Evolutionary conservation across 2,888 invertebrate genomes (phyloP).

Genomic region (Caenorhabditis doughertyi): DNA sequence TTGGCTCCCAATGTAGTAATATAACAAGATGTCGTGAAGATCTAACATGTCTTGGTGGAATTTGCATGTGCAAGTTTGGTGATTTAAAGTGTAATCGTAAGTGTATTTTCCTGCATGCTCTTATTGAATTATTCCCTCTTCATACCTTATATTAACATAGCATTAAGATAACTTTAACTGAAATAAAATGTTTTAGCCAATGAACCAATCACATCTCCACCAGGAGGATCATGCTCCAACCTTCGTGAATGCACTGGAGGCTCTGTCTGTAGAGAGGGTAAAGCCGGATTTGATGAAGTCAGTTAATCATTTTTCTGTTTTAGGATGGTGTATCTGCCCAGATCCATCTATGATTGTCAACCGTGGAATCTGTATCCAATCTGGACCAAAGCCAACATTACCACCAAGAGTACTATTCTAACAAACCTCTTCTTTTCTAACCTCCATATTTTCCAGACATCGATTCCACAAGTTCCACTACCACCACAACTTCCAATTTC

Average conservation of each 20-base stretch:
- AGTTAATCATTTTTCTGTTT: background rate
- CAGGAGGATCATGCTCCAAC: slow-evolving; percentile 80
- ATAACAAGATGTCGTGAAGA: slow-evolving; percentile 67
- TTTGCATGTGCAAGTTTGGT: slow-evolving; percentile 74
- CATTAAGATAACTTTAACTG: background rate
- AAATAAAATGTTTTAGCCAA: slow-evolving; percentile 69
- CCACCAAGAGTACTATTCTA: slow-evolving; percentile 64
- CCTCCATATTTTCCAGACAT: slow-evolving; percentile 41
- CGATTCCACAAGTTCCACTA: slow-evolving; percentile 51
- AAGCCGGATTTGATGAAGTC: background rate
- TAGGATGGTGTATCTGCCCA: slow-evolving; percentile 82
- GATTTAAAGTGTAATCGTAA: slow-evolving; percentile 69
- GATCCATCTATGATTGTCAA: slow-evolving; percentile 79
- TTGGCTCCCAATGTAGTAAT: slow-evolving; percentile 67
- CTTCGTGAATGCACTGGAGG: slow-evolving; percentile 80
- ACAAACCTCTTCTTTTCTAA: background rate
- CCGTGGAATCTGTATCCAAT: slow-evolving; percentile 78
- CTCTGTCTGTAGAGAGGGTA: slow-evolving; percentile 72
- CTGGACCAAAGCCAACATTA: slow-evolving; percentile 69
- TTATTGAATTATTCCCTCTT: background rate
- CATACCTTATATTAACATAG: background rate
- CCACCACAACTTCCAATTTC: slow-evolving; percentile 44
- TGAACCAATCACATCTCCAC: slow-evolving; percentile 78
- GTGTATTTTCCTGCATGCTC: slow-evolving; percentile 39
- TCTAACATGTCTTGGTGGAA: slow-evolving; percentile 71